A percentile compares a stretch with the other conserved stretches of the same genome.
Conservation (phyloP, 2,888 invertebrate species). For the Aspidiotus rigidus region DNA sequence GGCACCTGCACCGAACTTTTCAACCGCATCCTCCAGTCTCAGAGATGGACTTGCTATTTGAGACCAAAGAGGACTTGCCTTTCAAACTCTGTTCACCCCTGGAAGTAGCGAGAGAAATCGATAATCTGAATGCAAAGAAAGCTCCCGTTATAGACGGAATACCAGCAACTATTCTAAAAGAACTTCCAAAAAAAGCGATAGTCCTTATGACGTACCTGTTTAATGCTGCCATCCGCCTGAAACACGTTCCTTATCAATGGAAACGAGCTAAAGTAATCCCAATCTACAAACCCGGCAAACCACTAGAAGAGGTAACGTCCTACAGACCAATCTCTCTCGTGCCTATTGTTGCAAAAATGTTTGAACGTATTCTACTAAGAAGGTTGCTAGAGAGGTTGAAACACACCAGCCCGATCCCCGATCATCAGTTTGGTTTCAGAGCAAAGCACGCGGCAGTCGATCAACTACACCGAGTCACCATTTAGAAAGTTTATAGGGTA, state of each 20-base stretch:
- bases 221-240: slow-evolving; percentile 37
- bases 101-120: not conserved
- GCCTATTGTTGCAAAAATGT: no score
- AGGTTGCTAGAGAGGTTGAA: no score
- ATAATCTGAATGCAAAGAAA: slow-evolving; percentile 29
- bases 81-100: not conserved
- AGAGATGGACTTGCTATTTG: not conserved
- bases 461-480: no score
- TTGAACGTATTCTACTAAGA: no score
- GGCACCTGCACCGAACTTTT: slow-evolving; percentile 37
- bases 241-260: slow-evolving; percentile 38
- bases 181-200: slow-evolving; percentile 37
- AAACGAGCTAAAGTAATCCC: slow-evolving; percentile 35
- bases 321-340: no score
- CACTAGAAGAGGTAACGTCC: no score
- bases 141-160: slow-evolving; percentile 37
- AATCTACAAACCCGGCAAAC: slow-evolving; percentile 24
- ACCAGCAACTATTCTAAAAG: slow-evolving; percentile 37
- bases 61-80: not conserved
- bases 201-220: slow-evolving; percentile 36
- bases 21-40: slow-evolving; percentile 28
- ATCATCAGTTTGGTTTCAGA: no score
- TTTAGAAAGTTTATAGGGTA: no score
- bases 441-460: no score
- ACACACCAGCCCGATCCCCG: no score